Evolutionary conservation across 30 jellyfish, hydroid and myxozoan genomes (phyloP), one percentile per base, ranked within the genome.

Genomic region (Aurelia aurita): DNA sequence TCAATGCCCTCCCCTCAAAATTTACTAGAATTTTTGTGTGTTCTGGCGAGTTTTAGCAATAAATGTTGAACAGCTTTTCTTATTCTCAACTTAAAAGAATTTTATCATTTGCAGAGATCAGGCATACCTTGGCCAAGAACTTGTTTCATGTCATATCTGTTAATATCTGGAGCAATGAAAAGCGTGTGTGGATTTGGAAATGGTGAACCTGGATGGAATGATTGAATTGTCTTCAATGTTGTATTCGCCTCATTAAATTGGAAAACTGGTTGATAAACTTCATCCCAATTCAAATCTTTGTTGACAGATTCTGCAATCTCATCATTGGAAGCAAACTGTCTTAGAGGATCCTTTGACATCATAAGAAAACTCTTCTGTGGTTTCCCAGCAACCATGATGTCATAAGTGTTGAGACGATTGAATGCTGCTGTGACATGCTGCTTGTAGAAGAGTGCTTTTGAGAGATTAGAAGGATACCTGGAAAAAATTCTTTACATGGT

Each of bases 361-460:
- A 81, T 81, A 13, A 81, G 91, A 69, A 81, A 81, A 43, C 91
- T 81, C 57, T 70, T 81, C 46, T 68, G 64, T 81, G 91, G 91
- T 44, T 81, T 81, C 23, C 91, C 91, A 26, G 79, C 60, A 29
- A 81, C 54, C n/a, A 67, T 83, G 12, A 81, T 61, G 25, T 69
- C 32, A 55, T 23, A 69, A n/a, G 55, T 4, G 16, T 53, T 63
- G 53, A 60, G 60, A 31, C 91, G 85, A 10, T 60, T 47, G 45
- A 67, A 31, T 12, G 91, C 58, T 15, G 91, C 77, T 8, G 71
- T 5, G 32, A 81, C 80, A 57, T 81, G 91, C 45, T 81, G 91
- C 47, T 81, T 81, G 73, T 81, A 81, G 34, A 64, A 64, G 0
- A 81, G 69, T 35, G 84, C 29, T 21, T 35, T 81, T 3, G 43